Base-by-base conservation (phyloP, 1,140 invertebrate species). In the Manduca sexta region DNA sequence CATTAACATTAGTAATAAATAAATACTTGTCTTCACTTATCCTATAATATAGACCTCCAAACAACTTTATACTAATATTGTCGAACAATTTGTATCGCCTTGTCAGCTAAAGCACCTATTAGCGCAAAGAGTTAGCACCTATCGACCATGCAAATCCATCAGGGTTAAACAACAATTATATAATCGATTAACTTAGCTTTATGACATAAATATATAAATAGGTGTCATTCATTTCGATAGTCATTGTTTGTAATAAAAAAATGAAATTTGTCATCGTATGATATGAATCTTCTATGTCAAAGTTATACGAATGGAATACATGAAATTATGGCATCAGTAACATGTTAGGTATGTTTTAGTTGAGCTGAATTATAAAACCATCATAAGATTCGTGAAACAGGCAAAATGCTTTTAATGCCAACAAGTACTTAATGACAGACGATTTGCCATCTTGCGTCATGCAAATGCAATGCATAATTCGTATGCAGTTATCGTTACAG, bases 21-120 rank as follows among this genome's bases (percentile, higher is more conserved):
- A 41, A 26, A 37, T 14, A 14, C 1, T 11, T 6, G 13, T 14
- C 10, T 15, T 37, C n/a, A n/a, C n/a, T n/a, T n/a, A n/a, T n/a
- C 16, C 17, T 18, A 40, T 40, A 18, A 40, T 40, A 43, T 43
- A 31, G 41, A 13, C 41, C 41, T 43, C 26, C 41, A 43, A 43
- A 43, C 30, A 43, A 29, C 12, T 26, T 8, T 29, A 42, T 42
- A 1, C 16, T 42, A 42, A 18, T 21, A 31, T 6, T 43, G 41
- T 29, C 31, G 17, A 33, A 16, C 15, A 34, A 45, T 45, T 15
- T 16, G 2, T 15, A 14, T 35, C 43, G 43, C 31, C 31, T 21
- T 45, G 43, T 45, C 14, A 10, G 31, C 8, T 15, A 1, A 13
- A 15, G 2, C 16, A 13, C 16, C 5, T 45, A 16, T 44, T 44